Evolutionary conservation across 2,888 invertebrate species (phyloP).

Genomic region (Diarsia dahlii): DNA sequence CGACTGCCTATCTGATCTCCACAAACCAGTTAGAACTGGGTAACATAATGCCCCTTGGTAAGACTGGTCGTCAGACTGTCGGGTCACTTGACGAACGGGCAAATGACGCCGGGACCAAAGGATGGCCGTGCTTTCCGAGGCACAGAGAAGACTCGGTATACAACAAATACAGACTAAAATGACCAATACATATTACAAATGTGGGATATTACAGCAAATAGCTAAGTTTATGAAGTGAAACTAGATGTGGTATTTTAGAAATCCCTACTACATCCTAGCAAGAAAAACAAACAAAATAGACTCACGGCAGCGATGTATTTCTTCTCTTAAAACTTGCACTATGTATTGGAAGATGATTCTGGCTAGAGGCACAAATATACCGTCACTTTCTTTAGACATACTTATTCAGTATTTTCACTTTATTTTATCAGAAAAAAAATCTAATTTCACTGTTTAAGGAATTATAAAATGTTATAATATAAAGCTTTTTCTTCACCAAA

Average conservation of each 20-base stretch:
- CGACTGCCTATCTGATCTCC: too few relatives aligned
- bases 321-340: slow-evolving; percentile 77
- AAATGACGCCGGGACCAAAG: too few relatives aligned
- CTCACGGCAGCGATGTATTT: slow-evolving; percentile 74
- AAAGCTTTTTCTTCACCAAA: too few relatives aligned
- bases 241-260: background rate
- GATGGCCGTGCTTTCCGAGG: too few relatives aligned
- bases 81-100: too few relatives aligned
- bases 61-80: too few relatives aligned
- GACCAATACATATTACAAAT: slow-evolving; percentile 1
- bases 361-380: slow-evolving; percentile 76
- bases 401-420: background rate
- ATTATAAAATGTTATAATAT: too few relatives aligned
- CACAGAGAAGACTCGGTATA: too few relatives aligned
- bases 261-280: slow-evolving; percentile 26
- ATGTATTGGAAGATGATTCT: slow-evolving; percentile 77
- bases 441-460: too few relatives aligned
- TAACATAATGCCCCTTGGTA: too few relatives aligned
- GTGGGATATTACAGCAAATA: background rate
- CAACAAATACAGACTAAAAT: background rate
- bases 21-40: too few relatives aligned
- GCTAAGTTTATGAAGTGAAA: background rate
- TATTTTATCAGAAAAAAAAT: background rate
- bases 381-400: slow-evolving; percentile 83
- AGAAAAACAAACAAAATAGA: slow-evolving; percentile 50